These are phyloP conservation scores for Tiliacea aurago DNA, from an alignment of 2,888 invertebrate genomes.

Conservation along the genomic window DNA sequence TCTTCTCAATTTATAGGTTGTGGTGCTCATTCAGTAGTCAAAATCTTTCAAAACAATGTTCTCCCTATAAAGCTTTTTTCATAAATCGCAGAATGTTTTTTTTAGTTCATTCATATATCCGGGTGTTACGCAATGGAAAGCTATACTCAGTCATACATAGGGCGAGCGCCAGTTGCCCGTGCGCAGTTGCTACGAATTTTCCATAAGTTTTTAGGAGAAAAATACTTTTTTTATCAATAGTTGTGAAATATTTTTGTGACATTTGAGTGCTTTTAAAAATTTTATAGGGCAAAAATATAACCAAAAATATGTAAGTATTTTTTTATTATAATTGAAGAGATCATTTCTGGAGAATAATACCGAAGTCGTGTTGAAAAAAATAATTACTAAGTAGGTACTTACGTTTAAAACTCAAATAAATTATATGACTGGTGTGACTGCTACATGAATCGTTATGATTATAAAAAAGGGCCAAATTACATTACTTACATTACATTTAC, in stretches of 20 bases:
- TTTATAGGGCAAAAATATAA: not conserved
- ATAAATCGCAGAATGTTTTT: conserved; percentile 43
- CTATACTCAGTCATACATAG: conserved; percentile 65
- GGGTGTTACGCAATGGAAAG: conserved; percentile 64
- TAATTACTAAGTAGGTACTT: too few species aligned
- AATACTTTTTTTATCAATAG: not conserved
- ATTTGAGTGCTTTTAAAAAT: not conserved
- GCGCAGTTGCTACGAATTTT: conserved; percentile 40
- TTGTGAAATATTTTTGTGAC: conserved; percentile 12
- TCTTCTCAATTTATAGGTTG: not conserved
- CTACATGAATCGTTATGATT: too few species aligned
- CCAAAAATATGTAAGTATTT: conserved; percentile 47
- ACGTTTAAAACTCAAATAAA: not conserved
- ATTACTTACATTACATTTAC: not conserved
- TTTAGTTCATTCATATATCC: conserved; percentile 67
- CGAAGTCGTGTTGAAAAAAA: not conserved
- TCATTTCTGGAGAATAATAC: not conserved
- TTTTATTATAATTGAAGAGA: too few species aligned
- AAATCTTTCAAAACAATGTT: not conserved
- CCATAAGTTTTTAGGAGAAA: conserved; percentile 12
- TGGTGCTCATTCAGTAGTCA: not conserved
- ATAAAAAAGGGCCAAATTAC: not conserved
- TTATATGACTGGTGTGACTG: too few species aligned
- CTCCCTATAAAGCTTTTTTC: not conserved
- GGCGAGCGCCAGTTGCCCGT: conserved; percentile 49